These are phyloP conservation scores for Orbicella faveolata DNA, from an alignment of 64 coral and sea anemone species.

Conservation along the genomic window DNA sequence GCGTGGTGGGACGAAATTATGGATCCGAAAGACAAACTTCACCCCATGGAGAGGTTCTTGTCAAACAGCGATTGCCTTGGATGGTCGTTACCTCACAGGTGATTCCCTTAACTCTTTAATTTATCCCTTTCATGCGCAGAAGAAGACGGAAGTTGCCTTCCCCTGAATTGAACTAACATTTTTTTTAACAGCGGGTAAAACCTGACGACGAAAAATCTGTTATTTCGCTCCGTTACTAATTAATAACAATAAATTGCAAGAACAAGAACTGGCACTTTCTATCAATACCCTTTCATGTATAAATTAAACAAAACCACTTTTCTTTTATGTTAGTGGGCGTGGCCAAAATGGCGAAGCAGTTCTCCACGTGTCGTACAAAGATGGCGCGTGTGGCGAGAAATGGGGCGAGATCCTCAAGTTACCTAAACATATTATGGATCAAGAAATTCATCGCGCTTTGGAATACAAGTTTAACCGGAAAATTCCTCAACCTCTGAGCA, in stretches of 20 bases:
- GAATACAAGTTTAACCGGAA: constrained; percentile 55
- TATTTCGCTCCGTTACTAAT: too few species aligned
- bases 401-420: constrained; percentile 55
- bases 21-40: neutral
- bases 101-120: neutral
- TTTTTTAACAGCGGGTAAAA: too few species aligned
- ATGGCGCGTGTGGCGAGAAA: constrained; percentile 47
- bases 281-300: too few species aligned
- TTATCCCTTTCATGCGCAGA: too few species aligned
- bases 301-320: too few species aligned
- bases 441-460: constrained; percentile 61
- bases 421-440: constrained; percentile 16
- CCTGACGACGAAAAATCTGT: too few species aligned
- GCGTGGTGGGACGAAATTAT: constrained; percentile 48
- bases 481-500: constrained; percentile 22
- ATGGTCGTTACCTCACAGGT: constrained; percentile 40
- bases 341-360: constrained; percentile 41
- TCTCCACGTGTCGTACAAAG: constrained; percentile 45
- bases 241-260: too few species aligned
- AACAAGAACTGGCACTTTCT: too few species aligned
- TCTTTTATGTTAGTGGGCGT: neutral
- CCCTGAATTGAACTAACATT: too few species aligned
- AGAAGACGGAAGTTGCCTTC: too few species aligned
- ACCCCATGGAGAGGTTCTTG: constrained; percentile 45
- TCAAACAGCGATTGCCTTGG: constrained; percentile 48